Evolutionary conservation across 2,888 invertebrate species (phyloP), one percentile per base, ranked within the genome.

Genomic region (Exephanes ischioxanthus): DNA sequence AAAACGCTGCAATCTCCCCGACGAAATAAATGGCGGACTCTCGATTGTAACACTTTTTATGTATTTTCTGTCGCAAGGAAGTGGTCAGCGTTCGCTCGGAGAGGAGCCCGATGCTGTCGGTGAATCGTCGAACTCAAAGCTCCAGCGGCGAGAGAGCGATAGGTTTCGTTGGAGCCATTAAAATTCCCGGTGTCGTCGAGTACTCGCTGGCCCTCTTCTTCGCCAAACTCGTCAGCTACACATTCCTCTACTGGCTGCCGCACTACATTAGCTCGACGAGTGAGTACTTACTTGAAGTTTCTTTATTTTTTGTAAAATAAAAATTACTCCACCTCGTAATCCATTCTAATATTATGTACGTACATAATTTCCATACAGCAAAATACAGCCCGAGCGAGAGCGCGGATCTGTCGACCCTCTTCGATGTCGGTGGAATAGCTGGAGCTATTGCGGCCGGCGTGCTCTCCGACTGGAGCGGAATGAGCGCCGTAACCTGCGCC

Each of bases 181-280:
- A 95, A 90, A 98, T 99, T 91, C 99, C 99, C 0, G 99, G 99
- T 45, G 99, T 99, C 1, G 89, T 98, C 3, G 99, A 99, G 94
- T 99, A 97, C 94, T 98, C 99, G 0, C 93, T 99, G 63, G 98
- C 98, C 63, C 95, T 99, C 58, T 99, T 99, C 94, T 99, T 99
- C 94, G 98, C 99, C 16, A 99, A 99, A 94, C 95, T 99, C 55
- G 99, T 99, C 91, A 98, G 98, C 94, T 99, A 99, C 93, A 99
- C 99, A 83, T 99, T 99, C 95, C 96, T 99, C 71, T 99, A 98
- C 93, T 99, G 99, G 99, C 95, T 99, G 91, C 99, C 99, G 30
- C 94, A 97, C 4, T 99, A 99, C 92, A 98, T 99, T 83, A 96
- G 96, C 86, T 95, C 96, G 68, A 97, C 97, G 66, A 97, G 98